Evolutionary conservation across 1,140 invertebrate genomes (phyloP).

Genomic region (Anoplolepis gracilipes): DNA sequence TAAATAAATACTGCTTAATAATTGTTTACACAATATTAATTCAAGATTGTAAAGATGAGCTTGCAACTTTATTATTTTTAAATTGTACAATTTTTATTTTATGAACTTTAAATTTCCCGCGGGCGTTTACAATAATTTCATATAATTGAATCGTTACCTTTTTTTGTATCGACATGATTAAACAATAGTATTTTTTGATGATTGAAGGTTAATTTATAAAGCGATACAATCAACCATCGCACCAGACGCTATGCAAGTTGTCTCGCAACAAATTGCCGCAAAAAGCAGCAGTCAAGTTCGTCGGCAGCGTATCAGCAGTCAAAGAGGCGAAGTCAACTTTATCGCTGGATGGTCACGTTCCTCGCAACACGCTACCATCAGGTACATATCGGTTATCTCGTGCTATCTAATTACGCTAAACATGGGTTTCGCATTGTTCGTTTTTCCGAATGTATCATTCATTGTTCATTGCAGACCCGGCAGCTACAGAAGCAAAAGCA

Average conservation of each 20-base stretch:
- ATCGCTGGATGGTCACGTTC: constrained; percentile 83
- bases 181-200: neutral
- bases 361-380: constrained; percentile 82
- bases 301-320: constrained; percentile 75
- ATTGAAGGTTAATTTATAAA: constrained; percentile 79
- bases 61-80: too few relatives aligned
- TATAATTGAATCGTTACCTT: neutral
- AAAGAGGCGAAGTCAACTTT: constrained; percentile 78
- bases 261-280: constrained; percentile 63
- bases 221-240: constrained; percentile 78
- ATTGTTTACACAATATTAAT: neutral
- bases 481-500: constrained; percentile 76
- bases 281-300: constrained; percentile 72
- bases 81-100: neutral
- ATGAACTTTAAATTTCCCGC: neutral
- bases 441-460: neutral
- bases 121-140: neutral
- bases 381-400: constrained; percentile 68
- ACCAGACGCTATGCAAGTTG: constrained; percentile 81
- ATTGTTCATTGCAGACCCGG: constrained; percentile 74
- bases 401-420: constrained; percentile 33
- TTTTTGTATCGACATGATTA: neutral
- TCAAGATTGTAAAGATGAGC: constrained; percentile 4
- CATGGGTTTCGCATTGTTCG: neutral
- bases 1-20: neutral